Percentiles rank a stretch among this genome's conserved stretches.
phyloP scores from a whole-genome alignment of 2,888 invertebrate genomes.

The Agrenia bidenticulata region DNA sequence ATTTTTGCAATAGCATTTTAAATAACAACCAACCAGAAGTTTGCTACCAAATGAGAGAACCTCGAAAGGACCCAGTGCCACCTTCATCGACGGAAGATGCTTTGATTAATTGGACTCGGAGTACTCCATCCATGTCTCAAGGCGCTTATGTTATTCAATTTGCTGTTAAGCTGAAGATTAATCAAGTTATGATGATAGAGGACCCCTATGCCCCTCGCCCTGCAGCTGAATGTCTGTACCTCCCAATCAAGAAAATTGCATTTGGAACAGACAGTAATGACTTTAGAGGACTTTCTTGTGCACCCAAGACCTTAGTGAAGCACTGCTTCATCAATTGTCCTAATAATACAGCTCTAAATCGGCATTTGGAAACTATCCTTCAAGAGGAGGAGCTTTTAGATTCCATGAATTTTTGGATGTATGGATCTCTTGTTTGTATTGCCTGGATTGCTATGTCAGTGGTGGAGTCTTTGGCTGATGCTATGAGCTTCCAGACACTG shows the following conservation, averaged over 20 bases:
- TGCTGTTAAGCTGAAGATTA: constrained; percentile 26
- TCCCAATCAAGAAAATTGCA: constrained; percentile 38
- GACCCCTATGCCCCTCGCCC: not conserved
- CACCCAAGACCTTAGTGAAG: constrained; percentile 21
- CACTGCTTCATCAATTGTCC: constrained; percentile 46
- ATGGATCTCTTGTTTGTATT: constrained; percentile 72
- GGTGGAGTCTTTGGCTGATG: constrained; percentile 82
- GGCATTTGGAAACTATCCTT: constrained; percentile 41
- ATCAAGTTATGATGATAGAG: constrained; percentile 3
- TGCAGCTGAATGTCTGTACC: constrained; percentile 32
- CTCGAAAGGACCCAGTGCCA: not conserved
- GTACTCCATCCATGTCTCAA: not conserved
- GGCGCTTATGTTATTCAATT: constrained; percentile 20
- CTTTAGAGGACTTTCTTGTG: constrained; percentile 37
- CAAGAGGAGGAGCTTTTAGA: constrained; percentile 44
- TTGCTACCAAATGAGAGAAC: constrained; percentile 6
- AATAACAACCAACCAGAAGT: constrained; percentile 10
- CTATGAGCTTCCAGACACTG: constrained; percentile 81
- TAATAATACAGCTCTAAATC: constrained; percentile 45
- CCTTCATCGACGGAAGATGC: constrained; percentile 5
- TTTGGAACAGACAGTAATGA: constrained; percentile 18
- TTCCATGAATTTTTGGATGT: constrained; percentile 71
- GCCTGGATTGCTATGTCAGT: constrained; percentile 84
- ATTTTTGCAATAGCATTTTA: constrained; percentile 31
- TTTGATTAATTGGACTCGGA: not conserved